phyloP scores from a whole-genome alignment of 2,113 vertebrate species.

The Trachemys scripta region DNA sequence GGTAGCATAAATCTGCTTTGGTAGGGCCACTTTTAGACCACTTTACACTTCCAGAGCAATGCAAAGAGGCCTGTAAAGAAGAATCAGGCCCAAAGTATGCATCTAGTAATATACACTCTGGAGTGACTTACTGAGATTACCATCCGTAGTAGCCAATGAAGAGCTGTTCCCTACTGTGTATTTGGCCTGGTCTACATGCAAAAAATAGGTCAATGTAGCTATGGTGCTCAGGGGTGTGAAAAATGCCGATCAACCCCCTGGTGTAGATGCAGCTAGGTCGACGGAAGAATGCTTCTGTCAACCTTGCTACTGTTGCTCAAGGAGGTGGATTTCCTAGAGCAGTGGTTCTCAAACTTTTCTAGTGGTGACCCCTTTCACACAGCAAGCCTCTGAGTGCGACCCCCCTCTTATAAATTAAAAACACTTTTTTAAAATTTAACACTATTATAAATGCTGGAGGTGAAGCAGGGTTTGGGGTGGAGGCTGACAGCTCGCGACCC shows the following conservation, averaged over 20 bases:
- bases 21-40: conserved; percentile 12
- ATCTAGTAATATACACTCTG: not conserved
- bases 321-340: not conserved
- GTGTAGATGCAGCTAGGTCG: not conserved
- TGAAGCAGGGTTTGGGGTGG: no score
- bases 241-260: not conserved
- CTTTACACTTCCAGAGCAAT: conserved; percentile 19
- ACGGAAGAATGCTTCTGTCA: not conserved
- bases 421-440: no score
- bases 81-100: not conserved
- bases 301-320: no score
- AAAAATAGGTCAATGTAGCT: not conserved
- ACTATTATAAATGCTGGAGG: no score
- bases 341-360: no score
- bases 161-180: not conserved
- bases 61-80: conserved; percentile 30
- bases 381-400: no score
- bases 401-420: no score
- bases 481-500: no score
- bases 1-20: no score
- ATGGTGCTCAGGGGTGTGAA: not conserved
- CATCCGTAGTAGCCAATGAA: not conserved
- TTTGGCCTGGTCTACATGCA: not conserved
- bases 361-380: no score
- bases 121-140: not conserved